Percentiles rank a stretch among this genome's conserved stretches.
phyloP scores from a whole-genome alignment of 2,888 invertebrate genomes.

The Hyppa rectilinea region DNA sequence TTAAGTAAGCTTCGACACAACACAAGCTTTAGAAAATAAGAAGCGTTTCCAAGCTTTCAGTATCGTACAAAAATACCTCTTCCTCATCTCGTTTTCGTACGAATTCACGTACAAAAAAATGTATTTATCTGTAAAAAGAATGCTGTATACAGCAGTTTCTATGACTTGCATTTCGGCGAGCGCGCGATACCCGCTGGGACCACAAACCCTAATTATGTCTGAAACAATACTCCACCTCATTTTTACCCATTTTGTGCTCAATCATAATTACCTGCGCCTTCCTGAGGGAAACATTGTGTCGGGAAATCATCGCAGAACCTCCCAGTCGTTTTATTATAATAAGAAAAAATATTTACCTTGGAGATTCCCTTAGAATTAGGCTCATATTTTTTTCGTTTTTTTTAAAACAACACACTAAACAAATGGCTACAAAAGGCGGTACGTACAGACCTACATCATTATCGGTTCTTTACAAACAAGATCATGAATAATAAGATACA shows the following conservation, averaged over 20 bases:
- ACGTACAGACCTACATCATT: background rate
- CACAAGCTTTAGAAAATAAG: too few species aligned
- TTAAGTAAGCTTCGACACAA: background rate
- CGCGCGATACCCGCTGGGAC: slow-evolving; percentile 80
- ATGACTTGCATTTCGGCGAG: slow-evolving; percentile 82
- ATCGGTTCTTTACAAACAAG: background rate
- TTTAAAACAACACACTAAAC: background rate
- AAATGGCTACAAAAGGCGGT: background rate
- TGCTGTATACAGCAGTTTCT: slow-evolving; percentile 35
- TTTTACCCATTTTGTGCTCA: slow-evolving; percentile 90
- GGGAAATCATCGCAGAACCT: slow-evolving; percentile 81
- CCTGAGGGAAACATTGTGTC: slow-evolving; percentile 85
- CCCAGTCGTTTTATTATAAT: slow-evolving; percentile 74
- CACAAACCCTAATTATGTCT: slow-evolving; percentile 90
- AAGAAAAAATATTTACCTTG: slow-evolving; percentile 75
- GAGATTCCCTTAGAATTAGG: slow-evolving; percentile 62
- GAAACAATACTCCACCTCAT: slow-evolving; percentile 88
- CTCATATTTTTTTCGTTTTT: slow-evolving; percentile 19
- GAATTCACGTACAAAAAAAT: background rate
- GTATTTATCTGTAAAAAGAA: slow-evolving; percentile 11
- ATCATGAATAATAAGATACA: background rate
- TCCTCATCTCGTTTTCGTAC: too few species aligned
- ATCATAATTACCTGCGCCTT: slow-evolving; percentile 87
- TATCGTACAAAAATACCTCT: too few species aligned
- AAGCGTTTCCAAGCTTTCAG: too few species aligned